Base-by-base conservation (phyloP, 2,113 vertebrate genomes). In the Rhinoptilus africanus region DNA sequence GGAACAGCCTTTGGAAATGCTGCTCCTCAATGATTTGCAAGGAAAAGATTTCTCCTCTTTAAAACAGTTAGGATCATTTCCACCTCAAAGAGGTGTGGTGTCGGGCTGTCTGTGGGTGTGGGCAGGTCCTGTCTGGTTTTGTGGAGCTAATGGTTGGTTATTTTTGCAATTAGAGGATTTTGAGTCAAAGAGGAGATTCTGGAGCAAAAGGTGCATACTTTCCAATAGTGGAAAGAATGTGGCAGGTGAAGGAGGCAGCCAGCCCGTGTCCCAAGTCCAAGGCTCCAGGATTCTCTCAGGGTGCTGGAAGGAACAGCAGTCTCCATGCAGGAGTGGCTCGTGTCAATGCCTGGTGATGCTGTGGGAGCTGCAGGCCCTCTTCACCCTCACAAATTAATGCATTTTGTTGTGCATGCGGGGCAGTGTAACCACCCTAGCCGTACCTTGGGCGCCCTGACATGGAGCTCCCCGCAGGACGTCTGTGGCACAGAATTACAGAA, bases 191-290 rank as follows among this genome's bases (percentile, higher is more conserved):
- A n/a, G 34, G 47, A 56, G 56, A 43, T 20, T 67, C 34, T 30
- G 24, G 27, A 79, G 88, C 35, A 32, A 16, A 20, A 30, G 8
- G 27, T 12, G 16, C 35, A 56, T 41, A 41, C 41, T 41, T 41
- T 41, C 12, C 8, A n/a, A 26, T 0, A 62, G 57, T 0, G 1
- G 51, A 9, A 57, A 22, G 30, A 22, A 62, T 0, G 9, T 54
- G 35, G 54, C 18, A 10, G 64, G 21, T 4, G 37, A n/a, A 22
- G 10, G 57, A 56, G 12, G 23, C 19, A 35, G 32, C 32, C 60
- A 26, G 56, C 24, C 45, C 0, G 1, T 6, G 32, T 9, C 26
- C 68, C 47, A 1, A 0, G 1, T 7, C 47, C 21, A 8, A 4
- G 34, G 34, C 39, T 27, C 45, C 1, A 5, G 56, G 24, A 8